Evolutionary conservation across 2,888 invertebrate genomes (phyloP).

Genomic region (Sussaba pulchella): DNA sequence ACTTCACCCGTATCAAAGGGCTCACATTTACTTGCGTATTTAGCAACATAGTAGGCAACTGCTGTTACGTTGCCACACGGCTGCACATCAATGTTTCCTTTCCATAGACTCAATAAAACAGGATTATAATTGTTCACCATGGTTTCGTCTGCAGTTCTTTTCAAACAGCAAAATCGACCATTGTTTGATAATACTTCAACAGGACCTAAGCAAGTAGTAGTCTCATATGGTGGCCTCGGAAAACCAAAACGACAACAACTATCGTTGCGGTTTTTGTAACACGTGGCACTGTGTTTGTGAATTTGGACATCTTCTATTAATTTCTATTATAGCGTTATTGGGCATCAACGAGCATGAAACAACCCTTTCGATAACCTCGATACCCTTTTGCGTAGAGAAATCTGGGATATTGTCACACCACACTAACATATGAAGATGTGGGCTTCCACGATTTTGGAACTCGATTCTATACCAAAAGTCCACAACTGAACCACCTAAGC

Average conservation of each 20-base stretch:
- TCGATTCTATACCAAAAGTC: conserved; percentile 77
- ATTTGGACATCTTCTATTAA: conserved; percentile 64
- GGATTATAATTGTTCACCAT: conserved; percentile 78
- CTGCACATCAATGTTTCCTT: conserved; percentile 79
- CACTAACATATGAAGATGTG: conserved; percentile 76
- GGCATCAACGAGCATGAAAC: conserved; percentile 61
- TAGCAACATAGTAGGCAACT: conserved; percentile 74
- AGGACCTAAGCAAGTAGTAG: conserved; percentile 68
- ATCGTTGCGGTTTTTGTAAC: conserved; percentile 57
- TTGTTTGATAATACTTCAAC: conserved; percentile 75
- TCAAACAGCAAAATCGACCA: conserved; percentile 75
- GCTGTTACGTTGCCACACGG: conserved; percentile 77
- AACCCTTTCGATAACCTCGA: conserved; percentile 59
- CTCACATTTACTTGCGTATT: conserved; percentile 63
- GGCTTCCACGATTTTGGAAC: conserved; percentile 78
- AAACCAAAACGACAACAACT: conserved; percentile 72
- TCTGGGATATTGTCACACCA: conserved; percentile 73
- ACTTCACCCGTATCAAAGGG: conserved; percentile 49
- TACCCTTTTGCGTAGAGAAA: conserved; percentile 65
- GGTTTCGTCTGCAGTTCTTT: too few relatives aligned
- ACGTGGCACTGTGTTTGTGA: conserved; percentile 67
- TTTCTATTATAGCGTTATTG: conserved; percentile 46
- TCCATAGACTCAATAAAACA: conserved; percentile 72
- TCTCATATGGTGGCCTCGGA: conserved; percentile 63
- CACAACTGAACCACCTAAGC: conserved; percentile 59